A percentile compares a stretch with the other conserved stretches of the same genome.
phyloP scores from a whole-genome alignment of 1,140 invertebrate species.

The Paraescarpia echinospica region DNA sequence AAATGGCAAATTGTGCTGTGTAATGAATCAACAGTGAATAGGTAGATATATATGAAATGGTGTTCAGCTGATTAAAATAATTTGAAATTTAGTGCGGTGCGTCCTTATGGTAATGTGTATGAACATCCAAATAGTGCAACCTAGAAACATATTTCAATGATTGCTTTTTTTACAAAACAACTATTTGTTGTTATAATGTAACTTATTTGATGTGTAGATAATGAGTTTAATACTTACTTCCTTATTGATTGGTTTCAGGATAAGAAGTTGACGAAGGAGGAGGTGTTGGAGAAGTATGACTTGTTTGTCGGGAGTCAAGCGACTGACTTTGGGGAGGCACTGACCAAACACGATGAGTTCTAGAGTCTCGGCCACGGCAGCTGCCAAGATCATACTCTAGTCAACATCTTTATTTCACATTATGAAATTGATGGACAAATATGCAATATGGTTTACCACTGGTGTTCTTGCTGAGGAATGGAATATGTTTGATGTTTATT shows the following conservation, averaged over 20 bases:
- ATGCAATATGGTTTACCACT: not conserved
- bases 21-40: not conserved
- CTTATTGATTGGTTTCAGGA: constrained; percentile 64
- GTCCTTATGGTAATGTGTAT: no score
- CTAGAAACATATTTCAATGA: no score
- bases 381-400: not conserved
- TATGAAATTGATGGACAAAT: not conserved
- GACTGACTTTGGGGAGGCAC: constrained; percentile 96
- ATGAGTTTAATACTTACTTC: no score
- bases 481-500: not conserved
- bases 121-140: no score
- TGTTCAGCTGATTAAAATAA: no score
- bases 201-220: no score
- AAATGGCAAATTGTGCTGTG: not conserved
- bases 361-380: constrained; percentile 31
- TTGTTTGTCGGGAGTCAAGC: constrained; percentile 98
- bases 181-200: no score
- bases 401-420: not conserved
- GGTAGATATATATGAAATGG: no score
- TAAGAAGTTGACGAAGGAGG: constrained; percentile 84
- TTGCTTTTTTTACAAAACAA: no score
- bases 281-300: constrained; percentile 95
- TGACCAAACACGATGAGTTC: constrained; percentile 81
- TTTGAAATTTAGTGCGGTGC: no score
- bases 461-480: not conserved